Base-by-base conservation (phyloP, 2,797 vertebrate genomes). In the Phoxinus dragarum region DNA sequence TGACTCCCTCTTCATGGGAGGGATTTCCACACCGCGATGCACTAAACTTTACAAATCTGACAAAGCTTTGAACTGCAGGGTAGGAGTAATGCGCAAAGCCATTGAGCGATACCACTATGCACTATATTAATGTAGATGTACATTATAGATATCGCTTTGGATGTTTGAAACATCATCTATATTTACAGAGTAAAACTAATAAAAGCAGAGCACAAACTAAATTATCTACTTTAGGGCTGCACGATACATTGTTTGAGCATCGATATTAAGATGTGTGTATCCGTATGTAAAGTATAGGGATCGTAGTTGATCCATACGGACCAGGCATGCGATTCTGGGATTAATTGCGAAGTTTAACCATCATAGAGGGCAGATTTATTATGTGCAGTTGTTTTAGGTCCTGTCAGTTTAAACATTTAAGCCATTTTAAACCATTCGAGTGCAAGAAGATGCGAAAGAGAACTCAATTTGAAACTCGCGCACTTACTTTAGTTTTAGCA, bases 21-120 rank as follows among this genome's bases (percentile, higher is more conserved):
- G 56, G 68, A 73, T 73, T 64, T 80, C 84, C 84, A 85, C 84
- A 85, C 68, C 77, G 77, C 77, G 77, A 61, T 64, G 76, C 67
- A 72, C 84, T 80, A 64, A 73, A 66, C 76, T 80, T 66, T n/a
- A 64, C 56, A 73, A 80, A 80, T 80, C 75, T 80, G 40, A 79
- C 40, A 82, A 73, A 73, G 54, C 40, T 73, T 66, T 77, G 10
- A 68, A 76, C 64, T 79, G 83, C 73, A 77, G 47, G 64, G 73
- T 36, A 72, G 49, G 83, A 72, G 21, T 27, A 61, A 69, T 84
- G 42, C 83, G 40, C 49, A 78, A 84, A 76, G 74, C 82, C 64
- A 56, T 56, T 71, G 47, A 72, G 68, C 36, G 64, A 36, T 68
- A 16, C 52, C 67, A 34, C 49, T 42, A 81, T 17, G 42, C 78